Conservation (phyloP, 2,113 vertebrate genomes). For the Petromus typicus region DNA sequence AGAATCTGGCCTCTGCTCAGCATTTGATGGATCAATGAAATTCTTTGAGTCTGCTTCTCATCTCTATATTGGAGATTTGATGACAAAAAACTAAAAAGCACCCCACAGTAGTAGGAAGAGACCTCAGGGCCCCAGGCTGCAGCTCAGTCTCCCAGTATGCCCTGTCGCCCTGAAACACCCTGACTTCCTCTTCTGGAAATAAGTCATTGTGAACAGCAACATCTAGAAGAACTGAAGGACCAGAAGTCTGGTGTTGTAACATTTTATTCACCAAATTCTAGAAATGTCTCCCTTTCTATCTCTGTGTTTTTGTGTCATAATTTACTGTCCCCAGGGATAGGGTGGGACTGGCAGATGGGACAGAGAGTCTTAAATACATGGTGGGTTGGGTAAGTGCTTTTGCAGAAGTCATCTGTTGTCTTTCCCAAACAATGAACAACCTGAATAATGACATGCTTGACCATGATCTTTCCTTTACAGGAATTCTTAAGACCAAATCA, state of each 20-base stretch:
- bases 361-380: background rate
- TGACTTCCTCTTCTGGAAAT: background rate
- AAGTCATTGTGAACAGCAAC: background rate
- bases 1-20: background rate
- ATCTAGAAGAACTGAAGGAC: background rate
- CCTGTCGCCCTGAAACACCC: background rate
- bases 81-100: background rate
- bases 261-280: background rate
- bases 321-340: background rate
- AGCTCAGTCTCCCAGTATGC: too few relatives aligned
- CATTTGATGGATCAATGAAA: background rate
- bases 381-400: background rate
- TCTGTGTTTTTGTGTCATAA: background rate
- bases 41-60: background rate
- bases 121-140: background rate
- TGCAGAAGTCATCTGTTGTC: background rate
- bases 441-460: background rate
- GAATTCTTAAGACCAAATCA: background rate
- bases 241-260: background rate
- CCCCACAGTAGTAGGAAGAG: background rate
- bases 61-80: background rate
- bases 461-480: background rate
- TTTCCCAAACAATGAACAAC: background rate
- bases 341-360: background rate
- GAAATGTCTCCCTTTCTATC: background rate